Evolutionary conservation across 2,113 vertebrate genomes (phyloP).

Genomic region (Chaetura pelagica): DNA sequence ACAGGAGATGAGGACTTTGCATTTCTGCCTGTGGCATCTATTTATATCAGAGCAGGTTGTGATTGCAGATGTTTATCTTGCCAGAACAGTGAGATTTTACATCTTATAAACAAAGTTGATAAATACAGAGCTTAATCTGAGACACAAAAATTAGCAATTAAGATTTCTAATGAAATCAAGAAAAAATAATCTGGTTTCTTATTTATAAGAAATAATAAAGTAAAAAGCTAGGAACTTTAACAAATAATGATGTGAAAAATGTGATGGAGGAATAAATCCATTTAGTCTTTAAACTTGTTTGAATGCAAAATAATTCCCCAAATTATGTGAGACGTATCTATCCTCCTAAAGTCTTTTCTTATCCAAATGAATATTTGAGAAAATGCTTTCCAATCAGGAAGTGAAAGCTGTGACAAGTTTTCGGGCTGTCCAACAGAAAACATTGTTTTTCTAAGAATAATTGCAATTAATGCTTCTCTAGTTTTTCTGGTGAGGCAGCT

Average conservation of each 20-base stretch:
- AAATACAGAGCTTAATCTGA: background rate
- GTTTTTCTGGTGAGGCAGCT: background rate
- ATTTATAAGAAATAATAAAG: background rate
- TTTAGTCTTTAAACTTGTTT: background rate
- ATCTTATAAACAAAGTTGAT: background rate
- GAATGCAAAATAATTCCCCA: conserved; percentile 15
- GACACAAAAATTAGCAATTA: background rate
- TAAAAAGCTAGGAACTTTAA: background rate
- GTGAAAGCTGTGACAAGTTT: conserved; percentile 2
- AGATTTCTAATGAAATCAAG: background rate
- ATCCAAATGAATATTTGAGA: conserved; percentile 6
- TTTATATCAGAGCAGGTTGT: background rate
- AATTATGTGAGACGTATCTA: background rate
- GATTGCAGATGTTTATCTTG: background rate
- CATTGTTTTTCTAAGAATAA: conserved; percentile 15
- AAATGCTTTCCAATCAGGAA: background rate
- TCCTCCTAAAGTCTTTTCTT: background rate
- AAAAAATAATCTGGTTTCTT: background rate
- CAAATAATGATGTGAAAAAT: background rate
- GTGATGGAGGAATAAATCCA: background rate
- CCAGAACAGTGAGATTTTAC: background rate
- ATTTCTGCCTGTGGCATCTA: background rate
- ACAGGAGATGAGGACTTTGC: background rate
- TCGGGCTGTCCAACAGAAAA: background rate
- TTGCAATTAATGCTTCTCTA: background rate